Percentiles rank a stretch among this genome's conserved stretches.
These are phyloP conservation scores for Oligia fasciuncula DNA, from an alignment of 2,888 invertebrate genomes.

Conservation along the genomic window DNA sequence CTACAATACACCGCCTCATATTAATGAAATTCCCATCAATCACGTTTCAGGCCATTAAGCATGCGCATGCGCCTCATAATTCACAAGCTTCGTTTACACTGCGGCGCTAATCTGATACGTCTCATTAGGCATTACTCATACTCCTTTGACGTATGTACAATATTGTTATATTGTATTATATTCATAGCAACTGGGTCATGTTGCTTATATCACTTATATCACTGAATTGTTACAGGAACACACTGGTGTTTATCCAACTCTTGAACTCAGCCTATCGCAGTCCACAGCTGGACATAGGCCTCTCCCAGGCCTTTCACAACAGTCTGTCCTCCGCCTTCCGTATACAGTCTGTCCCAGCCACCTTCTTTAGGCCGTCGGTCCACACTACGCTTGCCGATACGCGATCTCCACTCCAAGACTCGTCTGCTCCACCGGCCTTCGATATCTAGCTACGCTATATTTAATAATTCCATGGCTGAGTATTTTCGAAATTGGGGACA, in stretches of 20 bases:
- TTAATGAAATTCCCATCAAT: constrained; percentile 18
- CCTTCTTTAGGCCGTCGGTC: too few relatives aligned
- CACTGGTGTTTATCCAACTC: too few relatives aligned
- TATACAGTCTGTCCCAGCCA: too few relatives aligned
- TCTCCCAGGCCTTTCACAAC: too few relatives aligned
- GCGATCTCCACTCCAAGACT: too few relatives aligned
- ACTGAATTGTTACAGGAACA: not conserved
- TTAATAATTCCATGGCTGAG: not conserved
- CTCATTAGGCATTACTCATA: constrained; percentile 14
- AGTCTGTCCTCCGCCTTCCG: too few relatives aligned
- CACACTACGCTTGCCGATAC: too few relatives aligned
- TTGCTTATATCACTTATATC: not conserved
- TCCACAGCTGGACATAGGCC: too few relatives aligned
- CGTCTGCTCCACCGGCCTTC: too few relatives aligned
- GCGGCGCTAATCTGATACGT: constrained; percentile 24
- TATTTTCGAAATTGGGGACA: not conserved
- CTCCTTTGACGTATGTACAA: constrained; percentile 36
- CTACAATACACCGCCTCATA: not conserved
- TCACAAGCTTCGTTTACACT: constrained; percentile 24
- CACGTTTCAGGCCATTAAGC: constrained; percentile 29
- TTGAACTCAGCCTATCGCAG: too few relatives aligned
- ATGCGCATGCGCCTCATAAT: constrained; percentile 38
- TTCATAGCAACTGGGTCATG: not conserved
- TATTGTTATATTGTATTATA: not conserved
- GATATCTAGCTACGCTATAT: not conserved